A percentile compares a stretch with the other conserved stretches of the same genome.
Conservation (phyloP, 64 coral and sea anemone genomes). For the Actinia equina region DNA sequence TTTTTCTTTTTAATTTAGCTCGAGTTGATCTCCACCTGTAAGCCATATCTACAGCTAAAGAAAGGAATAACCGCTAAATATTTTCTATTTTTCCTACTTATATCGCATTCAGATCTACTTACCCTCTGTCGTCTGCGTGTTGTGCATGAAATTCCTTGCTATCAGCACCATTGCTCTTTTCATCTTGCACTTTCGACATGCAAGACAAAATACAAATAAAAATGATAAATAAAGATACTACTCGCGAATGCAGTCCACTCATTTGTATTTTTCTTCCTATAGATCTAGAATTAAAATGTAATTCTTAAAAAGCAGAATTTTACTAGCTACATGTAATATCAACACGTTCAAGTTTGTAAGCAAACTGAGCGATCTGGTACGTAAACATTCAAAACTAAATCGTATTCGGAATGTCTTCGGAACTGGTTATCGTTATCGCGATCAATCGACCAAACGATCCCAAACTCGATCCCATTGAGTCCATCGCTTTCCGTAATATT, state of each 20-base stretch:
- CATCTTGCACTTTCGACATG: not conserved
- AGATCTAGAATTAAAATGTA: not conserved
- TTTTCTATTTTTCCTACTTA: not conserved
- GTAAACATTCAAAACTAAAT: not conserved
- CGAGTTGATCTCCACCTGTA: too few relatives aligned
- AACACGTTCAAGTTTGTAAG: not conserved
- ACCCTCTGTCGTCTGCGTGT: constrained; percentile 25
- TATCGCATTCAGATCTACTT: not conserved
- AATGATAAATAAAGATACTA: not conserved
- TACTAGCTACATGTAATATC: not conserved
- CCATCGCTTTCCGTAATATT: not conserved
- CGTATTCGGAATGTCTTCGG: not conserved
- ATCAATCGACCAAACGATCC: too few relatives aligned
- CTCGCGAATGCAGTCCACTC: not conserved
- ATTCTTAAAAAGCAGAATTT: not conserved
- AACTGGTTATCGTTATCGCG: not conserved
- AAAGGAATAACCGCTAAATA: not conserved
- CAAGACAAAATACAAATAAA: not conserved
- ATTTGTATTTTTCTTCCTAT: not conserved
- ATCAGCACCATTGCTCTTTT: not conserved
- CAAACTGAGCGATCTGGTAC: not conserved
- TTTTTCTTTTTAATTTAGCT: too few relatives aligned
- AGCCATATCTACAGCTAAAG: too few relatives aligned
- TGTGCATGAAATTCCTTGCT: constrained; percentile 28
- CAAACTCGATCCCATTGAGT: too few relatives aligned